Evolutionary conservation across 2,888 invertebrate species (phyloP).

Genomic region (Prosapia bicincta): DNA sequence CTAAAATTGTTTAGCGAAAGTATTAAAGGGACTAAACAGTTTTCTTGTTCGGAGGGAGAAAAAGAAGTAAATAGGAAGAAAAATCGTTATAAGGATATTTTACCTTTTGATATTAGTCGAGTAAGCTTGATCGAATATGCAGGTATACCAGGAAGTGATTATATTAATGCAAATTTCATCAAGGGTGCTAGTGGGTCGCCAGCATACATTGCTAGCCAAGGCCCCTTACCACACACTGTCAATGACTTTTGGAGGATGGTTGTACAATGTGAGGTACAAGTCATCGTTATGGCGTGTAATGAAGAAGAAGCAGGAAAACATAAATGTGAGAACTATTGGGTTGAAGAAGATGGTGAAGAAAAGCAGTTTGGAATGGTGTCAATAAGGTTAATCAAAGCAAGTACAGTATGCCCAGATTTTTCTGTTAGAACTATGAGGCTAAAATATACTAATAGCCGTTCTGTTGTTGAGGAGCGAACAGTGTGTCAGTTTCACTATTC

Average conservation of each 20-base stretch:
- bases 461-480: constrained; percentile 44
- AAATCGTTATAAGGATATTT: constrained; percentile 56
- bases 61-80: constrained; percentile 52
- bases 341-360: constrained; percentile 46
- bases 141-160: constrained; percentile 51
- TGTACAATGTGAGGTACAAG: constrained; percentile 54
- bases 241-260: constrained; percentile 58
- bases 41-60: constrained; percentile 50
- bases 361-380: constrained; percentile 50
- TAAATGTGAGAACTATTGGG: constrained; percentile 57
- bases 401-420: constrained; percentile 52
- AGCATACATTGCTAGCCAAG: constrained; percentile 57
- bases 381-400: constrained; percentile 47
- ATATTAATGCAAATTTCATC: constrained; percentile 52
- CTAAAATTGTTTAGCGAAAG: constrained; percentile 48
- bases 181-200: constrained; percentile 50
- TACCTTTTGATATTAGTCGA: constrained; percentile 53
- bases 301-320: constrained; percentile 54
- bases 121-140: constrained; percentile 49
- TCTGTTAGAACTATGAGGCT: constrained; percentile 49
- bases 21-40: constrained; percentile 46
- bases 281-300: constrained; percentile 57
- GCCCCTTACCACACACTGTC: constrained; percentile 54
- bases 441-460: constrained; percentile 43
- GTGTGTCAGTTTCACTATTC: constrained; percentile 54